Percentiles rank a stretch among this genome's conserved stretches.
Evolutionary conservation across 2,113 vertebrate species (phyloP).

Genomic region (Vimba vimba): DNA sequence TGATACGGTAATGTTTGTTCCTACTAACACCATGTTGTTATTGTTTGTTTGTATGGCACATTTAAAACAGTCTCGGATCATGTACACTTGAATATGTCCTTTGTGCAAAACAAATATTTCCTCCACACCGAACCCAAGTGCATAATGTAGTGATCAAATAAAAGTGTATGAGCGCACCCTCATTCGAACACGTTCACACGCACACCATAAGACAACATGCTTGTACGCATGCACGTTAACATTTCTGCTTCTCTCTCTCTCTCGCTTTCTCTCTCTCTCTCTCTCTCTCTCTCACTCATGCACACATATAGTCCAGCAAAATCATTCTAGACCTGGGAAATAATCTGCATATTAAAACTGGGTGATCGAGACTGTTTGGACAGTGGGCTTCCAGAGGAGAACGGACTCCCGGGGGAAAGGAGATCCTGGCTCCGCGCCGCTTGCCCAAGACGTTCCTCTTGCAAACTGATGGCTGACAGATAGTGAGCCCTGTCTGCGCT

Average conservation of each 20-base stretch:
- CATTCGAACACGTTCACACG: conserved; percentile 20
- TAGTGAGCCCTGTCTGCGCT: conserved; percentile 79
- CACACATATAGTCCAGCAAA: conserved; percentile 19
- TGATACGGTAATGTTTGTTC: conserved; percentile 43
- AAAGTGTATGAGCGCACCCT: conserved; percentile 33
- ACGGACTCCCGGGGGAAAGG: conserved; percentile 71
- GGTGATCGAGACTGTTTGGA: conserved; percentile 89
- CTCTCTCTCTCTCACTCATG: neutral
- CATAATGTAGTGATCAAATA: conserved; percentile 51
- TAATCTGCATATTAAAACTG: conserved; percentile 92
- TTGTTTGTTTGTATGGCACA: conserved; percentile 51
- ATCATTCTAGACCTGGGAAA: conserved; percentile 84
- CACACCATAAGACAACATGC: conserved; percentile 47
- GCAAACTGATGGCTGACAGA: conserved; percentile 85
- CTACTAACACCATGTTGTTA: conserved; percentile 18
- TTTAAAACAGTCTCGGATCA: conserved; percentile 42
- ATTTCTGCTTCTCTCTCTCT: conserved; percentile 8
- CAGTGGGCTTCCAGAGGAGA: conserved; percentile 73
- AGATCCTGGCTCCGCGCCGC: conserved; percentile 78
- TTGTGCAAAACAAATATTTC: conserved; percentile 54
- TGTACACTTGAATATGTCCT: conserved; percentile 49
- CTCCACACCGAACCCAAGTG: conserved; percentile 41
- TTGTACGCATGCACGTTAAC: conserved; percentile 46
- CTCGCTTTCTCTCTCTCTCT: neutral
- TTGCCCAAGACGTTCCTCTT: conserved; percentile 83